Evolutionary conservation across 2,888 invertebrate genomes (phyloP).

Genomic region (Melinaea menophilus): DNA sequence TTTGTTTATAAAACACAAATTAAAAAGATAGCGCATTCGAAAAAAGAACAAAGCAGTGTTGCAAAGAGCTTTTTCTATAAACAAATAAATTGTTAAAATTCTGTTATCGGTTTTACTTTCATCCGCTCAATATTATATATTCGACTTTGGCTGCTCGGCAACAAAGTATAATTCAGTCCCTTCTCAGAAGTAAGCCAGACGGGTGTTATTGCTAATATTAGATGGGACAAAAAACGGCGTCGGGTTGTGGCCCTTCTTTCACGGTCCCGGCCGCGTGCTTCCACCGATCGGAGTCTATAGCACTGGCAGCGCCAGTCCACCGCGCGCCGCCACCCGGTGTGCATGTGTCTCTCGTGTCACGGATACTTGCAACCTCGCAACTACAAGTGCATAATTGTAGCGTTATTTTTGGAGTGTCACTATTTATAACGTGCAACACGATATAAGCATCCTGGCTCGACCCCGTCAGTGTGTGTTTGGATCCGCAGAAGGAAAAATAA

Average conservation of each 20-base stretch:
- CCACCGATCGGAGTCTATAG: conserved; percentile 37
- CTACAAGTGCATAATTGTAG: conserved; percentile 53
- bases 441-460: conserved; percentile 48
- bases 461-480: conserved; percentile 58
- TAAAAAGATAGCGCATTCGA: too few species aligned
- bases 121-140: conserved; percentile 18
- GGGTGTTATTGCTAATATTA: conserved; percentile 65
- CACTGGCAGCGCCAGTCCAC: conserved; percentile 46
- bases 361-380: conserved; percentile 50
- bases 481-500: conserved; percentile 63
- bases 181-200: conserved; percentile 55
- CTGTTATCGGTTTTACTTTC: conserved; percentile 29
- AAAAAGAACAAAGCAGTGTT: too few species aligned
- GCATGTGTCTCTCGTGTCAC: conserved; percentile 47
- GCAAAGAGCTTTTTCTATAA: background rate
- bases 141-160: conserved; percentile 21
- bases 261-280: conserved; percentile 50
- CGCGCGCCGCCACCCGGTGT: conserved; percentile 54
- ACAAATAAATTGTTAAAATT: conserved; percentile 17
- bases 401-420: conserved; percentile 53
- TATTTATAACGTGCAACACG: conserved; percentile 47
- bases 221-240: conserved; percentile 66
- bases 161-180: conserved; percentile 33
- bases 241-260: conserved; percentile 65
- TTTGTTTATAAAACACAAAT: too few species aligned